phyloP scores from a whole-genome alignment of 2,888 invertebrate genomes.

The Leistus spinibarbis region DNA sequence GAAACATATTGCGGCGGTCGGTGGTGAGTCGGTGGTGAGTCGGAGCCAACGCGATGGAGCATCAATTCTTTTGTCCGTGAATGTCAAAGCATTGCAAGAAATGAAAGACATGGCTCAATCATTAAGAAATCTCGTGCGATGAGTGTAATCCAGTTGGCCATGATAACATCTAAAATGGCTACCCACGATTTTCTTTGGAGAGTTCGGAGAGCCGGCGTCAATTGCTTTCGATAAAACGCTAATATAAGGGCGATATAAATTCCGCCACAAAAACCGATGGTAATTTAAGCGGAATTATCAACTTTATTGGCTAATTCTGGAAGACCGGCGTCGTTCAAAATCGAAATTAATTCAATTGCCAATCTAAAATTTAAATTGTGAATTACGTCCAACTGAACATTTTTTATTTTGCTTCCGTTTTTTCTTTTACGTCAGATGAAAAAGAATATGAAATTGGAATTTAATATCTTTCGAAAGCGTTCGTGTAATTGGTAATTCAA shows the following conservation, averaged over 20 bases:
- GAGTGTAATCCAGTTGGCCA: slow-evolving; percentile 3
- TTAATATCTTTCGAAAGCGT: slow-evolving; percentile 10
- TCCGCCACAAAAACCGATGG: neutral
- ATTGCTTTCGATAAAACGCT: neutral
- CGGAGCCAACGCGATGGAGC: neutral
- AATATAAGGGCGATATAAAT: neutral
- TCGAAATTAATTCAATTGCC: slow-evolving; percentile 38
- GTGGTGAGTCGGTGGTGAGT: too few relatives aligned
- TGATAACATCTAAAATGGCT: slow-evolving; percentile 3
- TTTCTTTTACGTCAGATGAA: neutral
- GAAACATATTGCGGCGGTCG: neutral
- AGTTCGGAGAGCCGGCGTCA: neutral
- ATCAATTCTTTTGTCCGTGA: slow-evolving; percentile 21
- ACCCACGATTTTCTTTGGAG: neutral
- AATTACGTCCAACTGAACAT: slow-evolving; percentile 11
- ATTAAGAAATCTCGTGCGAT: slow-evolving; percentile 6
- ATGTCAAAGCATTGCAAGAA: slow-evolving; percentile 21
- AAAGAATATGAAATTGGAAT: slow-evolving; percentile 35
- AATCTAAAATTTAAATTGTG: slow-evolving; percentile 31
- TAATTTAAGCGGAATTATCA: slow-evolving; percentile 26
- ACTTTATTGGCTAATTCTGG: slow-evolving; percentile 28
- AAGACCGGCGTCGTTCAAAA: slow-evolving; percentile 14
- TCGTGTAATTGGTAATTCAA: neutral
- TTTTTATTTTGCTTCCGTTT: neutral
- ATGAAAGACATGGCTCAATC: slow-evolving; percentile 11